Evolutionary conservation across 1,140 invertebrate genomes (phyloP).

Genomic region (Leptonema lineaticorne): DNA sequence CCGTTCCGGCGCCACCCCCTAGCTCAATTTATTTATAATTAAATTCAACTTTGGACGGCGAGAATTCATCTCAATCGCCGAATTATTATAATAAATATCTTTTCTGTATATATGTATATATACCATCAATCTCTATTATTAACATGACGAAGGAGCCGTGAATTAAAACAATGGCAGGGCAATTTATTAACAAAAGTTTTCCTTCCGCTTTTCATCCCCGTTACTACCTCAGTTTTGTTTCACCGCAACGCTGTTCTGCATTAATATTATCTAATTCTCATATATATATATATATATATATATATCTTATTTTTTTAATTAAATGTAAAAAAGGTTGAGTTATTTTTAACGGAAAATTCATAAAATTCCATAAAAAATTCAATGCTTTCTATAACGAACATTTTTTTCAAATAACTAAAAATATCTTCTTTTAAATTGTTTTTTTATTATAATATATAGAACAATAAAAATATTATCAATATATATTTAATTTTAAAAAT

Average conservation of each 20-base stretch:
- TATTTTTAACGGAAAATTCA: no score
- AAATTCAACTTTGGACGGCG: conserved; percentile 10
- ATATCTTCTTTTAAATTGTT: no score
- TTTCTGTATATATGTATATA: no score
- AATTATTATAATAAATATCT: conserved; percentile 14
- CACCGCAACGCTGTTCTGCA: background rate
- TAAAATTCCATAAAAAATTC: no score
- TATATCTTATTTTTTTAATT: no score
- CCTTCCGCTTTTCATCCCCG: background rate
- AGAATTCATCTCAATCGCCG: conserved; percentile 10
- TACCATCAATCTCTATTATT: conserved; percentile 24
- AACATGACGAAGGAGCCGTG: conserved; percentile 15
- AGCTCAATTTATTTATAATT: conserved; percentile 7
- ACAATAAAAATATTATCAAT: no score
- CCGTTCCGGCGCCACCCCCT: background rate
- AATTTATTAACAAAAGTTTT: conserved; percentile 23
- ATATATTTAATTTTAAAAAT: no score
- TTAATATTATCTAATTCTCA: no score
- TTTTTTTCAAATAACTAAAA: no score
- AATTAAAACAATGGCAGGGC: conserved; percentile 19
- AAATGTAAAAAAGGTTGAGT: no score
- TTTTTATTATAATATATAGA: no score
- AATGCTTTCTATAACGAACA: no score
- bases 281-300: background rate
- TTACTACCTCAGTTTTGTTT: background rate